Evolutionary conservation across 2,797 vertebrate species (phyloP), one percentile per base, ranked within the genome.

Genomic region (Threskiornis aethiopicus): DNA sequence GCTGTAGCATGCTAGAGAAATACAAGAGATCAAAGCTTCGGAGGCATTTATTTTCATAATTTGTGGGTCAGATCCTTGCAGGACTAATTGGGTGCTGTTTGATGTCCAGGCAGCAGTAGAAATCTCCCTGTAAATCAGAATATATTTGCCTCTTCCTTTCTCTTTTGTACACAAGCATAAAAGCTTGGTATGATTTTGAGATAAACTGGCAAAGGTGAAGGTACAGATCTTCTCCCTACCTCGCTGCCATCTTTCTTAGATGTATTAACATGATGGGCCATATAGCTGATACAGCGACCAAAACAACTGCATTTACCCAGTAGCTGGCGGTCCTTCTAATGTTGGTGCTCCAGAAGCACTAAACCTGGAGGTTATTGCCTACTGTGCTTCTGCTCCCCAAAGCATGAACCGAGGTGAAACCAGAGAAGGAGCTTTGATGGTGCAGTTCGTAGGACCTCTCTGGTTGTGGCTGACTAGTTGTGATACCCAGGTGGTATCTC

Each of bases 1-100:
- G 1, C 91, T 88, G 87, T 91, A 91, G 91, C 69, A 4, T 81
- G 84, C 69, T 86, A 31, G 54, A 95, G 84, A 88, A 94, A 86
- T 91, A 84, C 49, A 72, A 37, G 76, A 91, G 87, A 95, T 95
- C 89, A 97, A 95, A 96, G 94, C 85, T 65, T 37, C 1, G 2
- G 82, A 94, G 85, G 89, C 93, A 86, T 94, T 96, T 94, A 79
- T 95, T 96, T 95, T 95, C 93, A 86, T 96, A 94, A 95, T 95
- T 96, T 97, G 82, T 95, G 94, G 96, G 94, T 96, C 95, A 95
- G n/a, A 86, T 92, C 84, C 69, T 95, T 84, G 87, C 92, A 96
- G 91, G 94, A 72, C 93, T 96, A 91, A 95, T 96, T 96, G 85
- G 54, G 19, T 89, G 62, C 84, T 91, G 69, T 96, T 97, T 97